Percentiles rank a stretch among this genome's conserved stretches.
phyloP scores from a whole-genome alignment of 2,113 vertebrate genomes.

The Takifugu flavidus region DNA sequence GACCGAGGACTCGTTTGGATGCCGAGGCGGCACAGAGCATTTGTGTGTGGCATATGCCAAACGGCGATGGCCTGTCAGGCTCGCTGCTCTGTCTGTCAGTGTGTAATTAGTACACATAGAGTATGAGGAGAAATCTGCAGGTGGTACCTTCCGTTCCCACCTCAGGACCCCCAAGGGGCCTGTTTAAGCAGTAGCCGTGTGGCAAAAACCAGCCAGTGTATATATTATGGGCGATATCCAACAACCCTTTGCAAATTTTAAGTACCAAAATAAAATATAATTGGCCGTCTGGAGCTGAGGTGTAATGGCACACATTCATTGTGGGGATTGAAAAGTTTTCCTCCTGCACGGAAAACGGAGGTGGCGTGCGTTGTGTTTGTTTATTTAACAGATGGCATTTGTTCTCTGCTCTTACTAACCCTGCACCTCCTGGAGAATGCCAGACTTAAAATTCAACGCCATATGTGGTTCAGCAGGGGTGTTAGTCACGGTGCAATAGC shows the following conservation, averaged over 20 bases:
- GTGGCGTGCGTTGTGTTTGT: slow-evolving; percentile 64
- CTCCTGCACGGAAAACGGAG: slow-evolving; percentile 44
- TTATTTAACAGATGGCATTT: slow-evolving; percentile 80
- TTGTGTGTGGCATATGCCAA: slow-evolving; percentile 77
- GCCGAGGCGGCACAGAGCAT: slow-evolving; percentile 54
- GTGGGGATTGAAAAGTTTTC: slow-evolving; percentile 60
- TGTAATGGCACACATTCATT: slow-evolving; percentile 65
- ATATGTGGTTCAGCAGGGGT: slow-evolving; percentile 77
- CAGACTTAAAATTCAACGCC: slow-evolving; percentile 78
- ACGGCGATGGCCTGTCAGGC: slow-evolving; percentile 68
- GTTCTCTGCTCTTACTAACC: slow-evolving; percentile 64
- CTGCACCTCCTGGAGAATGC: slow-evolving; percentile 65
- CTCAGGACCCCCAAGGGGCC: slow-evolving; percentile 70
- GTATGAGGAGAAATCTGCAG: slow-evolving; percentile 70
- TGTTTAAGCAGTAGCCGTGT: slow-evolving; percentile 65
- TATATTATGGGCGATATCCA: slow-evolving; percentile 77
- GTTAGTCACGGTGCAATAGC: slow-evolving; percentile 76
- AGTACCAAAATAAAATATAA: slow-evolving; percentile 79
- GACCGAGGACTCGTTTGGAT: slow-evolving; percentile 42
- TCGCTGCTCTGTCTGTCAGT: slow-evolving; percentile 66
- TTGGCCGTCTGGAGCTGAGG: slow-evolving; percentile 76
- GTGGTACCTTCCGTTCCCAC: slow-evolving; percentile 66
- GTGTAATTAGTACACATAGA: slow-evolving; percentile 75
- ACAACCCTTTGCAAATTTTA: slow-evolving; percentile 74
- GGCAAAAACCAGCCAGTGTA: slow-evolving; percentile 69